Percentiles rank a stretch among this genome's conserved stretches.
Evolutionary conservation across 1,140 invertebrate species (phyloP).

Genomic region (Drosophila trapezifrons): DNA sequence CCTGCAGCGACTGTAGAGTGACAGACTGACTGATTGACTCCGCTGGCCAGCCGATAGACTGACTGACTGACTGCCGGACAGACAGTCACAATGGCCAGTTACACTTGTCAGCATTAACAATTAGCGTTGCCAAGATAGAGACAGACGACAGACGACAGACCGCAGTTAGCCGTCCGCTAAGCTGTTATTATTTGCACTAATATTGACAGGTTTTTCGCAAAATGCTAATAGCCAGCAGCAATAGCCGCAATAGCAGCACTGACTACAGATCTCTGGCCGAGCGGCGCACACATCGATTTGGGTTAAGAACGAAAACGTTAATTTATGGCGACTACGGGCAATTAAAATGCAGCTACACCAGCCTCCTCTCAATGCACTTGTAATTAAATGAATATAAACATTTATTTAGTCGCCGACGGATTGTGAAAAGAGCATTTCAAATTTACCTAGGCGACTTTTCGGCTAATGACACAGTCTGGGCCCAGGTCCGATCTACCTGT

Average conservation of each 20-base stretch:
- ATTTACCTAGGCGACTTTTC: conserved; percentile 65
- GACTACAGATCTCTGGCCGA: conserved; percentile 45
- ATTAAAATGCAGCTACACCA: conserved; percentile 71
- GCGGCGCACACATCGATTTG: conserved; percentile 58
- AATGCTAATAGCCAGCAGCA: conserved; percentile 70
- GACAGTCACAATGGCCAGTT: conserved; percentile 49
- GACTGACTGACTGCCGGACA: conserved; percentile 12
- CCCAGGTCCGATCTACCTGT: conserved; percentile 61
- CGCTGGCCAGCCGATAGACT: conserved; percentile 13
- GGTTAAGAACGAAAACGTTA: conserved; percentile 76
- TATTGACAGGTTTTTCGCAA: conserved; percentile 81
- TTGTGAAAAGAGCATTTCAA: conserved; percentile 61
- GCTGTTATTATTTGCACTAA: conserved; percentile 83
- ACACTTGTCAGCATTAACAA: conserved; percentile 80
- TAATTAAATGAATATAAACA: conserved; percentile 82
- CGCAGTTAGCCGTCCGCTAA: conserved; percentile 62
- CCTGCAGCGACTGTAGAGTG: conserved; percentile 43
- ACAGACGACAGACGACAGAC: conserved; percentile 37
- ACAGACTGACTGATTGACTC: conserved; percentile 30
- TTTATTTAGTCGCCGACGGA: conserved; percentile 65
- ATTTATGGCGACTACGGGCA: conserved; percentile 61
- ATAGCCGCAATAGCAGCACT: conserved; percentile 8
- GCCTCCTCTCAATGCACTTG: conserved; percentile 63
- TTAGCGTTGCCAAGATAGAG: conserved; percentile 62
- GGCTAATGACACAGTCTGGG: conserved; percentile 60